Evolutionary conservation across 2,797 vertebrate species (phyloP).

Genomic region (Premnoplex brunnescens): DNA sequence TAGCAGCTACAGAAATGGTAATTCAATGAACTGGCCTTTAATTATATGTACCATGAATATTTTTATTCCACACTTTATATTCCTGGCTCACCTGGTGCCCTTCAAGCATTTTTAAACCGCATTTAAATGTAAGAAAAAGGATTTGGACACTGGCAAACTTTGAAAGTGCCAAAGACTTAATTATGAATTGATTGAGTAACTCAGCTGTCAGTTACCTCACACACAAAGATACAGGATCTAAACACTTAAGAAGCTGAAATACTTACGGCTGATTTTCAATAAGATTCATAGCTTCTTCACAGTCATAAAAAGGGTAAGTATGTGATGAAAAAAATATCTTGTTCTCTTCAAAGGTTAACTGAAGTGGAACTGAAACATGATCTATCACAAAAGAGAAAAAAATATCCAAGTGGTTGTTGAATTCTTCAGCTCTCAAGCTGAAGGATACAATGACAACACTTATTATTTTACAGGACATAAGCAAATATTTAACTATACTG

Average conservation of each 20-base stretch:
- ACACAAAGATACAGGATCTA: background rate
- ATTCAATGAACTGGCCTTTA: background rate
- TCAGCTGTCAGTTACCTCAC: background rate
- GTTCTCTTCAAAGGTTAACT: slow-evolving; percentile 75
- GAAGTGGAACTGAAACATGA: slow-evolving; percentile 85
- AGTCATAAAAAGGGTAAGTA: slow-evolving; percentile 93
- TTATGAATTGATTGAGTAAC: background rate
- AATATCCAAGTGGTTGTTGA: background rate
- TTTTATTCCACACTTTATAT: background rate
- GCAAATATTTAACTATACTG: background rate
- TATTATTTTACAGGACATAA: background rate
- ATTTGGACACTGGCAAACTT: background rate
- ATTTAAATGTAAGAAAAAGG: background rate
- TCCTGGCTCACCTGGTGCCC: background rate
- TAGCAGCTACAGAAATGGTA: background rate
- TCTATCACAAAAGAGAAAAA: slow-evolving; percentile 75
- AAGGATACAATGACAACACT: background rate
- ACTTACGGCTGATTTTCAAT: slow-evolving; percentile 93
- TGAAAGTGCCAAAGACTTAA: background rate
- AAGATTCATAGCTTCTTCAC: slow-evolving; percentile 87
- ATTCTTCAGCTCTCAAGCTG: slow-evolving; percentile 32
- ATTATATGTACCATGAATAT: background rate
- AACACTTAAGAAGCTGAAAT: background rate
- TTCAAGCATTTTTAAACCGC: background rate
- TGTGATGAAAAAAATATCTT: slow-evolving; percentile 83